These are phyloP conservation scores for Agriopis marginaria DNA, from an alignment of 2,888 invertebrate genomes.

Conservation along the genomic window DNA sequence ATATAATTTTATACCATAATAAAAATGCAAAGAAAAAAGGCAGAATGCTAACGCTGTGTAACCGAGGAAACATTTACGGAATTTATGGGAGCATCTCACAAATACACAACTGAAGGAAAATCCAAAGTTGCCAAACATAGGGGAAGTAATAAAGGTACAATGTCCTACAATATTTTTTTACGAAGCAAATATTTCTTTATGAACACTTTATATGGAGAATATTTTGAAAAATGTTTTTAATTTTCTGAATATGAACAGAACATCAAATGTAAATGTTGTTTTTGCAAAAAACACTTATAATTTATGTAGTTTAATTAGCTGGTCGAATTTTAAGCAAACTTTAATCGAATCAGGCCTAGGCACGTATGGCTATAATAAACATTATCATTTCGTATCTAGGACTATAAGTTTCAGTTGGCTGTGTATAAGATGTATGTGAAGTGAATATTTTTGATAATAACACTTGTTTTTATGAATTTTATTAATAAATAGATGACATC, in stretches of 20 bases:
- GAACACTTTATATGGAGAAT: conserved; percentile 28
- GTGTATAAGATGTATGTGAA: neutral
- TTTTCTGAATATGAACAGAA: conserved; percentile 19
- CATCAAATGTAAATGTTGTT: neutral
- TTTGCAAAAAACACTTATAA: neutral
- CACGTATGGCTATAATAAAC: too few species aligned
- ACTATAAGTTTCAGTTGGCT: neutral
- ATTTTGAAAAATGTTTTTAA: conserved; percentile 45
- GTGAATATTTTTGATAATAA: neutral
- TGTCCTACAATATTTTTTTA: conserved; percentile 49
- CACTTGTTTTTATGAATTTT: neutral
- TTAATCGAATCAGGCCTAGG: neutral
- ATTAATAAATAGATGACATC: conserved; percentile 9
- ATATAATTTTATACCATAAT: conserved; percentile 45
- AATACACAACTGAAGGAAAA: conserved; percentile 44
- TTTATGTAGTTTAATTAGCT: neutral
- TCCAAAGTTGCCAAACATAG: conserved; percentile 45
- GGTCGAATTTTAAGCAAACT: neutral
- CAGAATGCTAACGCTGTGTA: conserved; percentile 46
- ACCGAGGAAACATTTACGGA: conserved; percentile 50
- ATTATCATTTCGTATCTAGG: too few species aligned
- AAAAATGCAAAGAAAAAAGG: conserved; percentile 46
- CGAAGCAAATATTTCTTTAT: conserved; percentile 44
- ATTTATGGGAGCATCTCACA: conserved; percentile 47
- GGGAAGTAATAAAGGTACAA: conserved; percentile 49